Evolutionary conservation across 2,888 invertebrate species (phyloP).

Genomic region (Acrobasis repandana): DNA sequence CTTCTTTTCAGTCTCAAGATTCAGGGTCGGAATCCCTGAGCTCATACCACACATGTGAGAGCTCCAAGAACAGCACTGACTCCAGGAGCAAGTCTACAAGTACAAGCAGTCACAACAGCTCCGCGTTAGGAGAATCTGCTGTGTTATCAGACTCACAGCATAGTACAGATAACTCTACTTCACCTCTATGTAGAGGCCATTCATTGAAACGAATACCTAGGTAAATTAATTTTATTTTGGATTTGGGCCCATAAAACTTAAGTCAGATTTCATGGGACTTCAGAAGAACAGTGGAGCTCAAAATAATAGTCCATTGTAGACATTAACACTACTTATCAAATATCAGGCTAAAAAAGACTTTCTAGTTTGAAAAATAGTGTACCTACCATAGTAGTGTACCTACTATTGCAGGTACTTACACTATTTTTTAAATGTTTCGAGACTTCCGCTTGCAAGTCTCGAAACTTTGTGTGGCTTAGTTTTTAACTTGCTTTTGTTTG

Average conservation of each 20-base stretch:
- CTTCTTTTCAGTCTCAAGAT: slow-evolving; percentile 55
- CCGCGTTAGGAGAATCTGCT: slow-evolving; percentile 73
- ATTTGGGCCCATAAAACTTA: not conserved
- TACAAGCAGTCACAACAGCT: slow-evolving; percentile 72
- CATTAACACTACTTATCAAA: too few relatives aligned
- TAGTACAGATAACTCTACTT: slow-evolving; percentile 75
- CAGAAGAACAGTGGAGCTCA: too few relatives aligned
- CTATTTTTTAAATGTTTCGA: too few relatives aligned
- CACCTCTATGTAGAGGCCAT: slow-evolving; percentile 80
- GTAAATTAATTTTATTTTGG: slow-evolving; percentile 40
- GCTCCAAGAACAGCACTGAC: slow-evolving; percentile 67
- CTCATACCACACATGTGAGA: slow-evolving; percentile 78
- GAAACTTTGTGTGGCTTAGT: too few relatives aligned
- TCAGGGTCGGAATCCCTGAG: slow-evolving; percentile 66
- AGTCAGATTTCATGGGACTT: too few relatives aligned
- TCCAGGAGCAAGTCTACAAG: slow-evolving; percentile 71
- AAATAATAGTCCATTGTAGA: too few relatives aligned
- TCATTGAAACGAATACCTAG: slow-evolving; percentile 76
- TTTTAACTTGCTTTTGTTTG: too few relatives aligned
- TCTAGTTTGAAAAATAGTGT: too few relatives aligned
- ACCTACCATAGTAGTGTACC: too few relatives aligned
- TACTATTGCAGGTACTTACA: too few relatives aligned
- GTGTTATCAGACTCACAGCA: slow-evolving; percentile 71
- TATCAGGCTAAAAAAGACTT: too few relatives aligned
- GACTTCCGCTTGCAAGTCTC: too few relatives aligned